Percentiles rank a stretch among this genome's conserved stretches.
These are phyloP conservation scores for Tanypteryx hageni DNA, from an alignment of 2,888 invertebrate genomes.

Conservation along the genomic window DNA sequence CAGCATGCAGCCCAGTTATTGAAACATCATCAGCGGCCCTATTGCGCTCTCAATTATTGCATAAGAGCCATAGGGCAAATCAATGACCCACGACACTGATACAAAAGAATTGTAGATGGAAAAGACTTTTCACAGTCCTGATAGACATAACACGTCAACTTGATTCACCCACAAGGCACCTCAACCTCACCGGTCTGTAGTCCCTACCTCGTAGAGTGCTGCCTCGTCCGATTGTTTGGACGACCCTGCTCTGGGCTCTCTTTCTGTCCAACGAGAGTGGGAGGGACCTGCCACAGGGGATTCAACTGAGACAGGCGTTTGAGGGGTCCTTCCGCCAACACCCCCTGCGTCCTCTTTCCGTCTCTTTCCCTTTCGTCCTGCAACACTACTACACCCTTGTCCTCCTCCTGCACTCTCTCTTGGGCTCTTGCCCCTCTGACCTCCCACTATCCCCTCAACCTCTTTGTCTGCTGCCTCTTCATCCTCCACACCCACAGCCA, in stretches of 20 bases:
- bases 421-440: constrained; percentile 38
- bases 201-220: constrained; percentile 53
- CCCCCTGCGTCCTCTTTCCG: constrained; percentile 50
- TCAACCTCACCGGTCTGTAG: constrained; percentile 58
- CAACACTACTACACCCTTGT: neutral
- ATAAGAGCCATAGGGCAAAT: constrained; percentile 57
- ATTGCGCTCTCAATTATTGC: constrained; percentile 18
- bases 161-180: constrained; percentile 60
- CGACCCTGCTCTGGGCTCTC: constrained; percentile 50
- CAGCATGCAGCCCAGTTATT: constrained; percentile 46
- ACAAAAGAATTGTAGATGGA: constrained; percentile 54
- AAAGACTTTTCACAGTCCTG: constrained; percentile 28
- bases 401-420: neutral
- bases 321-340: constrained; percentile 56
- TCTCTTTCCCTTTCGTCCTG: constrained; percentile 31
- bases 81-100: constrained; percentile 49
- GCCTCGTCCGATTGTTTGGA: constrained; percentile 62
- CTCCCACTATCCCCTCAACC: constrained; percentile 44
- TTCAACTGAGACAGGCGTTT: constrained; percentile 51
- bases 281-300: constrained; percentile 62
- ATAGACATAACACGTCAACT: constrained; percentile 39
- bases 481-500: constrained; percentile 53
- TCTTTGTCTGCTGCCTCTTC: constrained; percentile 53
- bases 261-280: constrained; percentile 58
- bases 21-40: constrained; percentile 52